Evolutionary conservation across 2,888 invertebrate species (phyloP).

Genomic region (Baccha elongata): DNA sequence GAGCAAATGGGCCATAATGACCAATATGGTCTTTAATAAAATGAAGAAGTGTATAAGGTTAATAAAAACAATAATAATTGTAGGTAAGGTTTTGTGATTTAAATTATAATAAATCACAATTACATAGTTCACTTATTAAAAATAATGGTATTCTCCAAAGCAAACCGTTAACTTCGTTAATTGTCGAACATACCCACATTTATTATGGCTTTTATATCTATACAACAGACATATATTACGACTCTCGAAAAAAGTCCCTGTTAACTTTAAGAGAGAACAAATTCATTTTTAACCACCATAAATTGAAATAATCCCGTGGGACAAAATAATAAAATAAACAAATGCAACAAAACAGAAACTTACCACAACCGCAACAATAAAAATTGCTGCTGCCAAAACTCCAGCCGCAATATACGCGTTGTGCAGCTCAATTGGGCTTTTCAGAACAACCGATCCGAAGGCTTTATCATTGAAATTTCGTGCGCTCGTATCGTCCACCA

Average conservation of each 20-base stretch:
- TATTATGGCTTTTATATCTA: not conserved
- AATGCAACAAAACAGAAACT: conserved; percentile 77
- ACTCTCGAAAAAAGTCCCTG: not conserved
- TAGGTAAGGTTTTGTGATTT: too few relatives aligned
- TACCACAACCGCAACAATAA: conserved; percentile 89
- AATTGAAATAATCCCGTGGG: conserved; percentile 53
- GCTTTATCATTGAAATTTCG: conserved; percentile 82
- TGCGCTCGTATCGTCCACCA: conserved; percentile 82
- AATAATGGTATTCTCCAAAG: too few relatives aligned
- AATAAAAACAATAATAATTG: too few relatives aligned
- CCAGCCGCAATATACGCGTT: conserved; percentile 91
- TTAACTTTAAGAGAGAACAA: not conserved
- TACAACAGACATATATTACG: too few relatives aligned
- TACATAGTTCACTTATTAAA: too few relatives aligned
- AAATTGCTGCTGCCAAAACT: conserved; percentile 88
- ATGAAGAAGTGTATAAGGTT: too few relatives aligned
- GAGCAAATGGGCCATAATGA: too few relatives aligned
- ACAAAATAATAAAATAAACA: conserved; percentile 2
- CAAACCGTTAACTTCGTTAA: not conserved
- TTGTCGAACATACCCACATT: not conserved
- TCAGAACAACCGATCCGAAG: conserved; percentile 81
- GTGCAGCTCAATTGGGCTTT: conserved; percentile 86
- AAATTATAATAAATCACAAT: too few relatives aligned
- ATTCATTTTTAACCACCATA: conserved; percentile 31
- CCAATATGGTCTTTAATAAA: too few relatives aligned